Evolutionary conservation across 2,888 invertebrate species (phyloP), one percentile per base, ranked within the genome.

Genomic region (Acleris laterana): DNA sequence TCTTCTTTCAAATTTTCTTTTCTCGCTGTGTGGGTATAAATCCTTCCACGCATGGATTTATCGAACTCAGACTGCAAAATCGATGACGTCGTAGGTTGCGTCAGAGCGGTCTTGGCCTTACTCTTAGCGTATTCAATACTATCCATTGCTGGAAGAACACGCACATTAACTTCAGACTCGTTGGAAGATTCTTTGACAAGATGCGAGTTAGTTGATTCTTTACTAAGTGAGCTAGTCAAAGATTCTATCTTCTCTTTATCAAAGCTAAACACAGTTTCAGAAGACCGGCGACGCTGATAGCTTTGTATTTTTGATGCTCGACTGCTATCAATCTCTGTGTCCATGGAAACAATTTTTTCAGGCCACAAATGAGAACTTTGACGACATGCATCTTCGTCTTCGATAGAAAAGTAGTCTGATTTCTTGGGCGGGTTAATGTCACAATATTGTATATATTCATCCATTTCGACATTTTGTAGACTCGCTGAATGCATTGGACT

Each of bases 181-280:
- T 93, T 93, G 0, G 93, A 93, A 1, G 93, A 93, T 64, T 93
- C 93, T 65, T 93, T 93, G 1, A 90, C 83, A 20, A 93, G 85
- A 70, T 88, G 89, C 6, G 88, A 86, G 6, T 81, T 66, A 17
- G 76, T 73, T 32, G 77, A 72, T 71, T 90, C 83, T 79, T 93
- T 85, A 77, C 87, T 90, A 16, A 93, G 87, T 1, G 93, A 90
- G 62, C 95, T 94, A 58, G 95, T 95, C 53, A 96, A 83, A 2
- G 95, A 95, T 78, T 96, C 96, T 68, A 96, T 96, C 77, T 95
- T 95, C 71, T 96, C 96, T 79, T 96, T 95, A 77, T 96, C 96
- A 74, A 96, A 96, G 82, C 96, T 96, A 76, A 96, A 96, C 6
- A 96, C 95, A 56, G 95, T 95, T 72, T 96, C 94, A n/a, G 96